phyloP scores from a whole-genome alignment of 92 coral and sea anemone species.

The Galaxea fascicularis region DNA sequence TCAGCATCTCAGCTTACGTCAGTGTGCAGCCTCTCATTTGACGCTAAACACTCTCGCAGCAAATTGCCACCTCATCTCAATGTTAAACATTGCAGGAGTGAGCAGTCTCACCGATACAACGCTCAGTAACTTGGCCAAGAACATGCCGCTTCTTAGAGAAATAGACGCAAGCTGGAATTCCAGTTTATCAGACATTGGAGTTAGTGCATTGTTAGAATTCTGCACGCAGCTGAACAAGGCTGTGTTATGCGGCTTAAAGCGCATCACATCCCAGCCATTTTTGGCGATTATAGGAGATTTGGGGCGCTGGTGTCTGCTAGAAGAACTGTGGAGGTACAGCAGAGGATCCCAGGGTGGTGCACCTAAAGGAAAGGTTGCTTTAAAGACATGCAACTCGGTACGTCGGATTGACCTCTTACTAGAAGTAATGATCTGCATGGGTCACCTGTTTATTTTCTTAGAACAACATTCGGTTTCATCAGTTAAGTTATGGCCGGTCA shows the following conservation, averaged over 20 bases:
- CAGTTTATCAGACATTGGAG: conserved; percentile 71
- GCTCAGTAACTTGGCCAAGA: conserved; percentile 65
- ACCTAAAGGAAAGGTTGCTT: conserved; percentile 28
- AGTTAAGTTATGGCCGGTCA: no score
- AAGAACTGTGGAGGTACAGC: conserved; percentile 52
- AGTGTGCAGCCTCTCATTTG: conserved; percentile 67
- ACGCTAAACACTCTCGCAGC: conserved; percentile 64
- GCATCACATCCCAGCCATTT: conserved; percentile 82
- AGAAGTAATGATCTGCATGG: no score
- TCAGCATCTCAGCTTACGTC: conserved; percentile 70
- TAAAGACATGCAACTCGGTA: conserved; percentile 65
- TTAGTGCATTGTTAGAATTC: conserved; percentile 56
- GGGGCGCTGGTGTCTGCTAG: conserved; percentile 70
- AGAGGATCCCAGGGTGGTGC: conserved; percentile 47
- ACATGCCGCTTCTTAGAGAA: conserved; percentile 69
- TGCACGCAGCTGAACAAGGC: conserved; percentile 74
- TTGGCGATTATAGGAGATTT: conserved; percentile 74
- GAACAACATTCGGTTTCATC: no score
- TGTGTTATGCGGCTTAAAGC: conserved; percentile 73
- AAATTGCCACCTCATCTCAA: conserved; percentile 64
- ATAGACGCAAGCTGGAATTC: conserved; percentile 89
- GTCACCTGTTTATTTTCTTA: no score
- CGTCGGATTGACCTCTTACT: neutral
- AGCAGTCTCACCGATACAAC: conserved; percentile 61
- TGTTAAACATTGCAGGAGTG: conserved; percentile 81